A percentile compares a stretch with the other conserved stretches of the same genome.
Evolutionary conservation across 2,113 vertebrate genomes (phyloP).

Genomic region (Pleuronectes platessa): DNA sequence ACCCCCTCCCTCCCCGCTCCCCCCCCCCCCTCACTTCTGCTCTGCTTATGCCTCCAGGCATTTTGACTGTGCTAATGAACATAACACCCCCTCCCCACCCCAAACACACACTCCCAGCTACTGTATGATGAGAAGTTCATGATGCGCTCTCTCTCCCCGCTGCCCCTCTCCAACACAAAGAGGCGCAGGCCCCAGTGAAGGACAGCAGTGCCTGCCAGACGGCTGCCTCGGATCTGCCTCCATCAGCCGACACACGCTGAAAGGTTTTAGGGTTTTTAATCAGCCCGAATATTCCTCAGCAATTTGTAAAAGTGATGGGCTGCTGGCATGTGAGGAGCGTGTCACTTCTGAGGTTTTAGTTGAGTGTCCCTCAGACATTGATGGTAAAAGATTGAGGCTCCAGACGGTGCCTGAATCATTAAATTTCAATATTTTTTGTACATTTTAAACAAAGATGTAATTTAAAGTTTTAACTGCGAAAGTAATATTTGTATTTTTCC

Average conservation of each 20-base stretch:
- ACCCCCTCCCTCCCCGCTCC: slow-evolving; percentile 37
- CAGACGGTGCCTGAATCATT: slow-evolving; percentile 7
- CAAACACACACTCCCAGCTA: slow-evolving; percentile 62
- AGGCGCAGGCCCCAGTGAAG: slow-evolving; percentile 50
- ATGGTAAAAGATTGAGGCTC: slow-evolving; percentile 26
- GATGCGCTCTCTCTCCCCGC: slow-evolving; percentile 49
- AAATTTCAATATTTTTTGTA: background rate
- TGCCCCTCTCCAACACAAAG: slow-evolving; percentile 66
- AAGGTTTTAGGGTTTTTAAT: slow-evolving; percentile 31
- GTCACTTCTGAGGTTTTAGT: slow-evolving; percentile 36
- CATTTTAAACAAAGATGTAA: slow-evolving; percentile 38
- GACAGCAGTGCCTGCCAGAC: slow-evolving; percentile 59
- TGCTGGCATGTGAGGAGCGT: slow-evolving; percentile 11
- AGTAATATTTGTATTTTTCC: too few species aligned
- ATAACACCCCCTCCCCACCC: slow-evolving; percentile 64
- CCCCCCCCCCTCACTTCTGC: slow-evolving; percentile 43
- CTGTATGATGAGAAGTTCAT: slow-evolving; percentile 76
- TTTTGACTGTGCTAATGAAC: slow-evolving; percentile 85
- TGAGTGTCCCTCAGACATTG: slow-evolving; percentile 21
- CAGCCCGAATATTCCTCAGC: slow-evolving; percentile 34
- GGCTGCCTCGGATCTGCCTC: slow-evolving; percentile 46
- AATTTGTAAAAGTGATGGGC: slow-evolving; percentile 39
- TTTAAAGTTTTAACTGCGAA: background rate
- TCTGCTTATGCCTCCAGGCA: slow-evolving; percentile 79
- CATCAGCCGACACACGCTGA: slow-evolving; percentile 20